Evolutionary conservation across 2,888 invertebrate genomes (phyloP).

Genomic region (Macropis europaea): DNA sequence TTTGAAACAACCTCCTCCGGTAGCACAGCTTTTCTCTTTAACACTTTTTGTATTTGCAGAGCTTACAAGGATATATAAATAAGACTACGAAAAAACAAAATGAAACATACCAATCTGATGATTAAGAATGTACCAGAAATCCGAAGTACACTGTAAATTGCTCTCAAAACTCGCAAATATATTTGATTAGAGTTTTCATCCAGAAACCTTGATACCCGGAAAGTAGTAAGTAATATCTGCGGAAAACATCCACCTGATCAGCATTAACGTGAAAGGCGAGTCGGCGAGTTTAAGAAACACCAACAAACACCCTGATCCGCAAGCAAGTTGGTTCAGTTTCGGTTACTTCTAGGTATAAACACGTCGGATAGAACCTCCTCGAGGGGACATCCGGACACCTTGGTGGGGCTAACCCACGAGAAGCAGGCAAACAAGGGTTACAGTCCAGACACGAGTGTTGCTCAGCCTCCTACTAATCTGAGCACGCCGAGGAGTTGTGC

Average conservation of each 20-base stretch:
- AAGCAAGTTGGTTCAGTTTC: conserved; percentile 73
- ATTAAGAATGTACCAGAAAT: not conserved
- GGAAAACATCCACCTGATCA: not conserved
- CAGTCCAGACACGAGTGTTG: conserved; percentile 79
- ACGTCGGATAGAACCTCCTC: conserved; percentile 74
- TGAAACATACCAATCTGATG: too few relatives aligned
- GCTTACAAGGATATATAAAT: too few relatives aligned
- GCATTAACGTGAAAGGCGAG: not conserved
- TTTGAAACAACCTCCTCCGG: too few relatives aligned
- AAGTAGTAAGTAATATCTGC: conserved; percentile 22
- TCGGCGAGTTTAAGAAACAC: not conserved
- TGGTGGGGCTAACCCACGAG: conserved; percentile 62
- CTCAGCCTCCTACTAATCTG: conserved; percentile 67
- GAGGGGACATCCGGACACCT: conserved; percentile 68
- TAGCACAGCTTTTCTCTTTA: too few relatives aligned
- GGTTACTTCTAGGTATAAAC: conserved; percentile 78
- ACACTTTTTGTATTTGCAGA: too few relatives aligned
- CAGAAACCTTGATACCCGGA: not conserved
- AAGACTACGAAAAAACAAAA: too few relatives aligned
- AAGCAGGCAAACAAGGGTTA: conserved; percentile 64
- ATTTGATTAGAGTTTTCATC: not conserved
- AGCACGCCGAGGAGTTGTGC: conserved; percentile 75
- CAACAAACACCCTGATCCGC: conserved; percentile 34
- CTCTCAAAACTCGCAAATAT: not conserved
- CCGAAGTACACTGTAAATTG: not conserved